Percentiles rank a stretch among this genome's conserved stretches.
phyloP scores from a whole-genome alignment of 2,797 vertebrate genomes.

The Brachyalestes nurse region DNA sequence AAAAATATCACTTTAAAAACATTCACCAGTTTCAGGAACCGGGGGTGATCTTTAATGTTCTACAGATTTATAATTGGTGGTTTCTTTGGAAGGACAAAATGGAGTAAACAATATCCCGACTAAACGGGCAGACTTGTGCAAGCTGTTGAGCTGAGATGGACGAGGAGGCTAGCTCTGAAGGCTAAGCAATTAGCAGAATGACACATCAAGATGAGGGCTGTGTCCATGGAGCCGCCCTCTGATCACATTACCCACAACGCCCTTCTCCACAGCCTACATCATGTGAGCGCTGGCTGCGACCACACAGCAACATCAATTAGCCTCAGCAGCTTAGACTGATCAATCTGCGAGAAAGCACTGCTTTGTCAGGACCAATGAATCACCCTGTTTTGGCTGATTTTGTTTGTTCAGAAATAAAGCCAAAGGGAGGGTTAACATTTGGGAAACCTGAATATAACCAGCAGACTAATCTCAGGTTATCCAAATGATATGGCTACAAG shows the following conservation, averaged over 20 bases:
- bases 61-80: neutral
- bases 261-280: constrained; percentile 32
- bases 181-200: constrained; percentile 55
- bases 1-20: too few species aligned
- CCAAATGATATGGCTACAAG: neutral
- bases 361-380: constrained; percentile 54
- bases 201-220: constrained; percentile 50
- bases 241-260: constrained; percentile 68
- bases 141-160: constrained; percentile 14
- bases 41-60: neutral
- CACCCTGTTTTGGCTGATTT: constrained; percentile 49
- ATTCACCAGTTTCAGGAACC: neutral
- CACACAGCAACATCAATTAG: constrained; percentile 68
- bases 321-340: constrained; percentile 63
- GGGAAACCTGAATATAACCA: too few species aligned
- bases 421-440: neutral
- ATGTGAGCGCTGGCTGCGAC: constrained; percentile 60
- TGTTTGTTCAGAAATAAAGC: constrained; percentile 19
- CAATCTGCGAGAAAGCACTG: constrained; percentile 64
- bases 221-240: constrained; percentile 58
- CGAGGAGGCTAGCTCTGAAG: neutral
- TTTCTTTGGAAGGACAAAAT: neutral
- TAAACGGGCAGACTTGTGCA: constrained; percentile 14
- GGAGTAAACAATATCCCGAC: neutral
- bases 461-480: neutral